Evolutionary conservation across 2,113 vertebrate genomes (phyloP).

Genomic region (Mus pahari): DNA sequence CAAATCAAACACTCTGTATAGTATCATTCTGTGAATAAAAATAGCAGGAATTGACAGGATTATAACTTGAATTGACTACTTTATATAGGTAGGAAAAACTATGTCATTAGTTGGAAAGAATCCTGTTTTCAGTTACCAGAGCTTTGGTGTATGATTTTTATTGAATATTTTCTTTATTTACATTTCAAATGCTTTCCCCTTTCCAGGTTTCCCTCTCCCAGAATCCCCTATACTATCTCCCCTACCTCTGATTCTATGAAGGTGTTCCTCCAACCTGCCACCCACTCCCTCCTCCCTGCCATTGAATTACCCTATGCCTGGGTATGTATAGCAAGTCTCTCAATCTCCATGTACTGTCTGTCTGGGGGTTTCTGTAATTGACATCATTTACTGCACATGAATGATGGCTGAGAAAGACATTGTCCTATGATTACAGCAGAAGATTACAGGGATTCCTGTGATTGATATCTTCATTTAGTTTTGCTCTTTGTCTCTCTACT

Average conservation of each 20-base stretch:
- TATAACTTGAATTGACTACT: background rate
- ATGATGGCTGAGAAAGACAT: background rate
- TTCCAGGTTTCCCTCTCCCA: too few relatives aligned
- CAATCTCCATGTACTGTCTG: background rate
- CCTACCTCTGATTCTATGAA: too few relatives aligned
- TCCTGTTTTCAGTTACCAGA: background rate
- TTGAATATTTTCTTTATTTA: too few relatives aligned
- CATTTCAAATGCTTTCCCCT: too few relatives aligned
- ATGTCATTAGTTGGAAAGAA: background rate
- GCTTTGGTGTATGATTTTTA: background rate
- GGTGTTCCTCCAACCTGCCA: too few relatives aligned
- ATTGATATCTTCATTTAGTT: background rate
- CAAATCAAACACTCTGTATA: background rate
- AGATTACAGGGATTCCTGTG: too few relatives aligned
- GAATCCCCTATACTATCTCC: too few relatives aligned
- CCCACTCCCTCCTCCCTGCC: too few relatives aligned
- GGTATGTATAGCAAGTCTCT: background rate
- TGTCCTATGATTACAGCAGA: background rate
- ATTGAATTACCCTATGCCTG: too few relatives aligned
- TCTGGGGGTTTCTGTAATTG: background rate
- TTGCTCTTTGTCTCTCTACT: background rate
- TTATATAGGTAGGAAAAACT: constrained; percentile 34
- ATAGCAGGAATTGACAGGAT: background rate
- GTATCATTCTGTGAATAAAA: constrained; percentile 61
- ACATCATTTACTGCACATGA: background rate